Evolutionary conservation across 2,797 vertebrate genomes (phyloP), one percentile per base, ranked within the genome.

Genomic region (Clarias platycephalus): DNA sequence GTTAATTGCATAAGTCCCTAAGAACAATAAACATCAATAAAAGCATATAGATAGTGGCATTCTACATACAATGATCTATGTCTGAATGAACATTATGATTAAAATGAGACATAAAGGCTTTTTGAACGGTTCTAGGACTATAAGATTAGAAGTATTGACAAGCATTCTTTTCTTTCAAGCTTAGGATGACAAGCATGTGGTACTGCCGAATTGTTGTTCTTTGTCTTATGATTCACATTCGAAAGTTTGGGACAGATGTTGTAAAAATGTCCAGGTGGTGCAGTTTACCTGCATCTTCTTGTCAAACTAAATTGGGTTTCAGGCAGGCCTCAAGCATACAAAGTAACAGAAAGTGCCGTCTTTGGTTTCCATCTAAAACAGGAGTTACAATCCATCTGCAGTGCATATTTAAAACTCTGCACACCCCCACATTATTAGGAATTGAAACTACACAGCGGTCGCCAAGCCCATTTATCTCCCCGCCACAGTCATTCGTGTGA

Each of bases 291-390:
- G 55, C 63, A 77, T 82, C 66, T 31, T 64, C 77, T 66, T 85
- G 71, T 81, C 83, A 80, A 49, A 9, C 18, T 85, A 28, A 85
- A 85, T 81, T 34, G 31, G 68, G 62, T 80, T 75, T 75, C 70
- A 57, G 78, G 1, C 44, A 75, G 28, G 31, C 70, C 49, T 67
- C 60, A 58, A 63, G 70, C 70, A 66, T 24, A 82, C 15, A 60
- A 7, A 75, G 12, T 37, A 80, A 72, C 57, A 37, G 13, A 53
- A 80, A 76, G 37, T 37, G 24, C 7, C 57, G 20, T 22, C 28
- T 37, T 77, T 49, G 9, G 60, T 75, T 66, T 74, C 20, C 53
- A 18, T 78, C 26, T 40, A 53, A 75, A 81, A 40, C 70, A 75
- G 53, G 22, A 18, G 60, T 74, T 66, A 8, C 68, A 66, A 53